phyloP scores from a whole-genome alignment of 2,797 vertebrate species.

The Brotula barbata region DNA sequence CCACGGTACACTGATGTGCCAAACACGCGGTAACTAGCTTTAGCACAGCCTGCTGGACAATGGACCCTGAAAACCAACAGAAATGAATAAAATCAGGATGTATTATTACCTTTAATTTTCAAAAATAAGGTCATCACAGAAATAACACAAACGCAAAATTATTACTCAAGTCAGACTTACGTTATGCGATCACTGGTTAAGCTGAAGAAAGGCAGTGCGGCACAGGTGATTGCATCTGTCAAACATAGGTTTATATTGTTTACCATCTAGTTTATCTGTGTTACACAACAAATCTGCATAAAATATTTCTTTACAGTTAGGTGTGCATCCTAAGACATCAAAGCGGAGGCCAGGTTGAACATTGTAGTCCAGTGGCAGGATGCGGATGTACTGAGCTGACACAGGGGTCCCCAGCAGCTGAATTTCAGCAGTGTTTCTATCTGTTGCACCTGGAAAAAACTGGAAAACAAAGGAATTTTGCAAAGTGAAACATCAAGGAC shows the following conservation, averaged over 20 bases:
- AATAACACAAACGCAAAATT: not conserved
- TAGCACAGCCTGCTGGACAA: slow-evolving; percentile 77
- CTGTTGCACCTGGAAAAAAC: slow-evolving; percentile 72
- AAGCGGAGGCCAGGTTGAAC: slow-evolving; percentile 74
- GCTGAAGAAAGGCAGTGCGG: slow-evolving; percentile 63
- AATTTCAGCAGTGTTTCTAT: slow-evolving; percentile 66
- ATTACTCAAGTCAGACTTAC: slow-evolving; percentile 60
- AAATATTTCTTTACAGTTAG: slow-evolving; percentile 71
- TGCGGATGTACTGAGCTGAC: slow-evolving; percentile 69
- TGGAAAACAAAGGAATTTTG: slow-evolving; percentile 34
- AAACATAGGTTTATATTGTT: not conserved
- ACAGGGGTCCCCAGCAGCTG: slow-evolving; percentile 77
- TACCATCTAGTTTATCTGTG: too few species aligned
- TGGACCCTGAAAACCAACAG: slow-evolving; percentile 71
- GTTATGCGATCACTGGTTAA: slow-evolving; percentile 64
- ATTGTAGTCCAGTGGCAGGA: slow-evolving; percentile 70
- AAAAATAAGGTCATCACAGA: not conserved
- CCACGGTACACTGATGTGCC: slow-evolving; percentile 75
- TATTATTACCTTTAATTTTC: not conserved
- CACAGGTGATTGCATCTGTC: slow-evolving; percentile 78
- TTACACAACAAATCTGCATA: too few species aligned
- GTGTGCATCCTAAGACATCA: slow-evolving; percentile 78
- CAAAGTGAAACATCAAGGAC: not conserved
- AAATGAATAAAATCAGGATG: not conserved
- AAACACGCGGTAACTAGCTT: slow-evolving; percentile 62